Percentiles rank a stretch among this genome's conserved stretches.
These are phyloP conservation scores for Eupithecia abbreviata DNA, from an alignment of 2,888 invertebrate species.

Conservation along the genomic window DNA sequence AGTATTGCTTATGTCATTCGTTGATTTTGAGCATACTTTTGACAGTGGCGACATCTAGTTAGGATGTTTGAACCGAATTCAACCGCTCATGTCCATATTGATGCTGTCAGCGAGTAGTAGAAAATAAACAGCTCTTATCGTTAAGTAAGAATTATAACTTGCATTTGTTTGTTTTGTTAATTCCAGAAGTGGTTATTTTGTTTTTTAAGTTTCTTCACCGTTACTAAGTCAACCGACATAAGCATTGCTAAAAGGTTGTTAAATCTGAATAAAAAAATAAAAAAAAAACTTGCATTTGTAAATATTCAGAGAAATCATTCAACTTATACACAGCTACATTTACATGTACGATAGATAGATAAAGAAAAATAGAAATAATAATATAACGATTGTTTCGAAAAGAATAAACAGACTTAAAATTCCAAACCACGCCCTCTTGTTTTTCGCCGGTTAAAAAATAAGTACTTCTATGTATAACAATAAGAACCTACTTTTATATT, in stretches of 20 bases:
- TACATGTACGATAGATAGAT: neutral
- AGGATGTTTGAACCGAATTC: neutral
- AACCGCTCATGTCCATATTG: neutral
- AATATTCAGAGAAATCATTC: neutral
- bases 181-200: too few relatives aligned
- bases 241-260: too few relatives aligned
- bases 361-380: neutral
- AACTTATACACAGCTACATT: neutral
- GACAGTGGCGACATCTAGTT: neutral
- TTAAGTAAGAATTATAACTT: neutral
- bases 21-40: slow-evolving; percentile 4
- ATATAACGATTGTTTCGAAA: too few relatives aligned
- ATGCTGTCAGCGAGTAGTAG: neutral
- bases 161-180: too few relatives aligned
- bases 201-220: too few relatives aligned
- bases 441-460: neutral
- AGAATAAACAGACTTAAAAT: too few relatives aligned
- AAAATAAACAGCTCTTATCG: neutral
- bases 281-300: neutral
- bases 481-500: neutral
- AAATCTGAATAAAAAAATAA: too few relatives aligned
- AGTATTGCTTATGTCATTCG: neutral
- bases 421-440: too few relatives aligned
- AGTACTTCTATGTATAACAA: neutral
- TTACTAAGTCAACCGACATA: too few relatives aligned